Base-by-base conservation (phyloP, 2,797 vertebrate genomes). In the Sebastes cheni region DNA sequence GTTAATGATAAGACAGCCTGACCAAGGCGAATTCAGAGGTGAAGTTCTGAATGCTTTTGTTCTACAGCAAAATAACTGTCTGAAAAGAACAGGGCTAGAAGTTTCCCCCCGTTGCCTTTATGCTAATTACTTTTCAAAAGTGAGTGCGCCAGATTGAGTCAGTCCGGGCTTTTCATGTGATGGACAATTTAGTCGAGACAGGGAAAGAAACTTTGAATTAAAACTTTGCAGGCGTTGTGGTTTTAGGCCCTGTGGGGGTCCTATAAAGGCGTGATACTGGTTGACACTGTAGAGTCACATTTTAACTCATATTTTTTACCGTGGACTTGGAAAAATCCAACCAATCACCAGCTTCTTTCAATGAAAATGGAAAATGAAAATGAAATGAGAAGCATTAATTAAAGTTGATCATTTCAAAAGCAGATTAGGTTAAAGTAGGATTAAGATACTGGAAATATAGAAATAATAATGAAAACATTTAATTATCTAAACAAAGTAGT, bases 91-190 rank as follows among this genome's bases (percentile, higher is more conserved):
- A 71, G 27, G 8, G 27, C 27, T 2, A 12, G 34, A 68, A 27
- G 34, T 80, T 80, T 84, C 23, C 8, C 36, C 1, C 42, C 42
- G 0, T 72, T 60, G 52, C 62, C 55, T 80, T 27, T 32, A 69
- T 75, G 64, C 62, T 78, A 75, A 80, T 78, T 68, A 22, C 79
- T 36, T 64, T 75, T 81, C 61, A 72, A 42, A 61, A 69, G 65
- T 8, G 29, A 67, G 34, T 29, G 42, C 1, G 4, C 14, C 12
- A 46, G 9, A 54, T 29, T 65, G n/a, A 77, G 65, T 70, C 30
- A 12, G 20, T 42, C 32, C 50, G 70, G 72, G 12, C 30, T 81
- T 80, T 84, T 68, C 27, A n/a, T 69, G 42, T 75, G 54, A 77
- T 23, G 18, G 55, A 50, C 65, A 67, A 39, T 75, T 73, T 59